Conservation (phyloP, 2,888 invertebrate species). For the Xanthia togata region DNA sequence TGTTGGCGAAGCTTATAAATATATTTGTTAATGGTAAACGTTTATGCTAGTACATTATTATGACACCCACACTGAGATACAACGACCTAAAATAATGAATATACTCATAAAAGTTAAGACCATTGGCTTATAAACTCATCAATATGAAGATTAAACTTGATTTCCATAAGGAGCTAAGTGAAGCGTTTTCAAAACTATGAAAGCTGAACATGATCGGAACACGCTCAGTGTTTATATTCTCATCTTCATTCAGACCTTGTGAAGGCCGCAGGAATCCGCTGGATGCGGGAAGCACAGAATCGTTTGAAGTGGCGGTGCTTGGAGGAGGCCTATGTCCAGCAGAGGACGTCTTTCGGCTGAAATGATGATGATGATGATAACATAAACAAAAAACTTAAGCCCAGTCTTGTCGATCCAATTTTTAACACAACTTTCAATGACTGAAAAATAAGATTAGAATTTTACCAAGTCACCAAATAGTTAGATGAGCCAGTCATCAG, state of each 20-base stretch:
- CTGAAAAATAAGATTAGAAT: background rate
- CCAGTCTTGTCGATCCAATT: background rate
- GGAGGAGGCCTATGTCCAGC: too few relatives aligned
- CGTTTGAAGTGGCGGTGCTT: too few relatives aligned
- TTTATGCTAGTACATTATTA: constrained; percentile 18
- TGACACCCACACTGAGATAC: constrained; percentile 41
- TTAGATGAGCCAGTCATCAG: background rate
- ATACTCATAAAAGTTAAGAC: constrained; percentile 25
- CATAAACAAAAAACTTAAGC: background rate
- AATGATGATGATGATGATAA: background rate
- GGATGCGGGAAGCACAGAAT: too few relatives aligned
- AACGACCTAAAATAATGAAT: constrained; percentile 22
- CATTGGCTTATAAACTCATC: constrained; percentile 6
- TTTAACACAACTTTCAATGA: background rate
- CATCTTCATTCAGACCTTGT: too few relatives aligned
- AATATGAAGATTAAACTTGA: background rate
- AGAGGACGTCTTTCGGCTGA: too few relatives aligned
- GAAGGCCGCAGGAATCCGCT: too few relatives aligned
- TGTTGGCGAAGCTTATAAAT: constrained; percentile 21
- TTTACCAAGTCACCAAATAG: background rate
- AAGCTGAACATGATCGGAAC: background rate
- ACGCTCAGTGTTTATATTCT: background rate
- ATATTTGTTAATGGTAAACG: constrained; percentile 21
- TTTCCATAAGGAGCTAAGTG: background rate
- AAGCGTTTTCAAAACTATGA: background rate